Conservation (phyloP, 2,113 vertebrate genomes). For the Sylvietta virens region DNA sequence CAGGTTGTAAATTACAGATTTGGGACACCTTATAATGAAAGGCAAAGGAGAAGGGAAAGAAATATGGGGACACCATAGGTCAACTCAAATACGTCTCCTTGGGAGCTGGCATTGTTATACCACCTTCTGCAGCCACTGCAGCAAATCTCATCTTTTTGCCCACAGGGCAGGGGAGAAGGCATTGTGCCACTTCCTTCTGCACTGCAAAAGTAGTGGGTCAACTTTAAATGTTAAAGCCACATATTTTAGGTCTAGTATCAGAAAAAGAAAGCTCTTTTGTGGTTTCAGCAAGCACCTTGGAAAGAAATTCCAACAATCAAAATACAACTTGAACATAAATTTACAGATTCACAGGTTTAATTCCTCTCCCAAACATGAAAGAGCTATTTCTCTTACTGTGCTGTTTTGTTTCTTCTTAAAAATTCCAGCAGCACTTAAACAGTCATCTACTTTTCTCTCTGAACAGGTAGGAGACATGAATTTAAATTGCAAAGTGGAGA, state of each 20-base stretch:
- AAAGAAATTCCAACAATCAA: neutral
- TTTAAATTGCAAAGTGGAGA: conserved; percentile 30
- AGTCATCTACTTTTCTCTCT: neutral
- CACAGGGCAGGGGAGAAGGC: neutral
- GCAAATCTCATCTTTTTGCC: neutral
- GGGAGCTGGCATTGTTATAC: neutral
- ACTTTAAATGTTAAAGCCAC: neutral
- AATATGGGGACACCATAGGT: conserved; percentile 44
- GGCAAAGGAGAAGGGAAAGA: conserved; percentile 22
- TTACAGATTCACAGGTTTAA: neutral
- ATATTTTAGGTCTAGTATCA: neutral
- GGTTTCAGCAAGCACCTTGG: neutral
- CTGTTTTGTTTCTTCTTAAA: neutral
- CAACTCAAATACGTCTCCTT: neutral
- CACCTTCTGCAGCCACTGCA: neutral
- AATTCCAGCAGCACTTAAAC: neutral
- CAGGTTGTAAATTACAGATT: conserved; percentile 39
- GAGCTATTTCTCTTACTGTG: neutral
- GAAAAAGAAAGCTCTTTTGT: neutral
- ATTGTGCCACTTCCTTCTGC: neutral
- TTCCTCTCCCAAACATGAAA: neutral
- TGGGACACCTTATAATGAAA: conserved; percentile 47
- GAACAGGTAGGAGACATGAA: neutral
- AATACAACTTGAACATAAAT: neutral
- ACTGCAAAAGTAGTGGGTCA: neutral